Evolutionary conservation across 2,888 invertebrate species (phyloP), one percentile per base, ranked within the genome.

Genomic region (Melitaea athalia): DNA sequence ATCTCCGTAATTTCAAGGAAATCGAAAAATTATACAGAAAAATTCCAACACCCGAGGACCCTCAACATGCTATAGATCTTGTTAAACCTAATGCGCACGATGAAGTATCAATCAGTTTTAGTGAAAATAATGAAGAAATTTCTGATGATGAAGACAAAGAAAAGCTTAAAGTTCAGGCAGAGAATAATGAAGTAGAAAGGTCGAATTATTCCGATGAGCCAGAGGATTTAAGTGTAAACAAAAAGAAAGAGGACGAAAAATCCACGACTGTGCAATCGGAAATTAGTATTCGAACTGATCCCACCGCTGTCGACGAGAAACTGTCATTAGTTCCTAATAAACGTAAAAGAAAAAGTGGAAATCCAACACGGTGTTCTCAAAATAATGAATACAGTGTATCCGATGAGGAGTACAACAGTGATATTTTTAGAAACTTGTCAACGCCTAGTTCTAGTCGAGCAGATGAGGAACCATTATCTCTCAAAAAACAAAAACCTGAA

Each of bases 281-380:
- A 69, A 74, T 78, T 62, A 80, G 77, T 70, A 74, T 74, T 66
- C 85, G 85, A 72, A 85, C 81, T 63, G 90, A 89, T 69, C 84
- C 87, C 81, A 84, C 87, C 83, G 81, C 77, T 64, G 75, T 83
- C 38, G 94, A 94, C 63, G 93, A 93, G 75, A 93, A 93, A 78
- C 85, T 86, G 55, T 87, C 85, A 24, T 76, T 86, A 70, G 89
- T 92, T 79, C 96, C 95, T 72, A 95, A 94, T 81, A 95, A 95
- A 83, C 93, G 96, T 76, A 97, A 97, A 81, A 93, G 97, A 65
- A 97, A 97, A 86, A 96, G 95, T 77, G 96, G 96, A 79, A 96
- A 97, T 84, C 97, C 97, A 3, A 97, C 96, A 8, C 93, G 95
- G 77, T 96, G 96, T 85, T 95, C 96, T 1, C 93, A 93, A 79